Percentiles rank a stretch among this genome's conserved stretches.
These are phyloP conservation scores for Hylaea fasciaria DNA, from an alignment of 2,888 invertebrate genomes.

Conservation along the genomic window DNA sequence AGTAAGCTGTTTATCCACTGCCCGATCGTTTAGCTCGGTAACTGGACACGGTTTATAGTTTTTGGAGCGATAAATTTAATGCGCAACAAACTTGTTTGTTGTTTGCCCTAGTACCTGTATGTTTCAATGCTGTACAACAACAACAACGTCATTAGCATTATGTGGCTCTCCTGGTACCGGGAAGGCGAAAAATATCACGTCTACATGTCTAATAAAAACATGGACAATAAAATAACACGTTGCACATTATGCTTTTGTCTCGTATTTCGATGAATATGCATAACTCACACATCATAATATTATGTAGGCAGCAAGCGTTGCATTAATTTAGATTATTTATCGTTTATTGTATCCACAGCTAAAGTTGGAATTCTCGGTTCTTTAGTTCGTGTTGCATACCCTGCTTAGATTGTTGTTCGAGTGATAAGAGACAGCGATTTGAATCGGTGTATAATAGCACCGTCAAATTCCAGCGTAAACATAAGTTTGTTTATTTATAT, in stretches of 20 bases:
- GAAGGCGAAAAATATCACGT: slow-evolving; percentile 23
- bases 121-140: slow-evolving; percentile 34
- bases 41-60: slow-evolving; percentile 39
- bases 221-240: slow-evolving; percentile 26
- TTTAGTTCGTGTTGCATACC: slow-evolving; percentile 49
- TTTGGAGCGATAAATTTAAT: slow-evolving; percentile 57
- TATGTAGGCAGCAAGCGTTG: slow-evolving; percentile 25
- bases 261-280: slow-evolving; percentile 26
- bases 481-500: slow-evolving; percentile 4
- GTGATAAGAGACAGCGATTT: slow-evolving; percentile 44
- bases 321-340: slow-evolving; percentile 42
- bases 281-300: slow-evolving; percentile 17
- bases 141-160: slow-evolving; percentile 27
- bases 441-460: background rate
- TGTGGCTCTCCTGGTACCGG: slow-evolving; percentile 15
- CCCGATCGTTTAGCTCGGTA: slow-evolving; percentile 24
- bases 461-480: background rate
- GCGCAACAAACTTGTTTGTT: slow-evolving; percentile 67
- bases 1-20: slow-evolving; percentile 9
- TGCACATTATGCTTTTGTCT: slow-evolving; percentile 14
- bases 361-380: slow-evolving; percentile 49
- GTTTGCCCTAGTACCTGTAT: slow-evolving; percentile 45
- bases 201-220: slow-evolving; percentile 10
- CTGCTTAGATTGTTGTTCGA: slow-evolving; percentile 49
- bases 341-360: slow-evolving; percentile 41